Percentiles rank a stretch among this genome's conserved stretches.
These are phyloP conservation scores for Pogonocherus hispidulus DNA, from an alignment of 2,888 invertebrate species.

Conservation along the genomic window DNA sequence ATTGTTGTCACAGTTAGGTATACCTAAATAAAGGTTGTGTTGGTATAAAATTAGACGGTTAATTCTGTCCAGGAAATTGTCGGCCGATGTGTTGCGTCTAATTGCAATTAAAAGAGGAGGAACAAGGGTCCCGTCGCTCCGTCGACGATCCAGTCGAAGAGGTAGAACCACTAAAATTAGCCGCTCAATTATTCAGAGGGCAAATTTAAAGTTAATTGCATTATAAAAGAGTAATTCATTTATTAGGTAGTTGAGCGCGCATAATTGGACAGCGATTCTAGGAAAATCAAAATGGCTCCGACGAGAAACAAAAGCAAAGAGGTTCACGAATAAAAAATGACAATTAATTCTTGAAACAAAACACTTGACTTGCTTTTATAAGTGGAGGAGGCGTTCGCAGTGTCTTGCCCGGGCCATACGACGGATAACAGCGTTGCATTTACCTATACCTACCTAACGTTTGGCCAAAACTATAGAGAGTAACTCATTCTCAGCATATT, in stretches of 20 bases:
- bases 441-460: too few relatives aligned
- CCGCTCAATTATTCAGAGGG: slow-evolving; percentile 58
- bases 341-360: slow-evolving; percentile 67
- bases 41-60: too few relatives aligned
- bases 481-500: too few relatives aligned
- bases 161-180: slow-evolving; percentile 53
- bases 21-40: too few relatives aligned
- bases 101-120: neutral
- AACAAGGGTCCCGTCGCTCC: neutral
- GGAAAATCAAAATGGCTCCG: slow-evolving; percentile 67
- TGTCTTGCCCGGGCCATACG: slow-evolving; percentile 49
- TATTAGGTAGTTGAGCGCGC: slow-evolving; percentile 64
- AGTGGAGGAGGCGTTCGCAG: slow-evolving; percentile 46
- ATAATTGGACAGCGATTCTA: slow-evolving; percentile 66
- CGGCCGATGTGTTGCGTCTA: too few relatives aligned
- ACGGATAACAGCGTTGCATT: too few relatives aligned
- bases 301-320: slow-evolving; percentile 62
- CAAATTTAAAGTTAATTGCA: slow-evolving; percentile 62
- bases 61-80: too few relatives aligned
- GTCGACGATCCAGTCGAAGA: slow-evolving; percentile 13
- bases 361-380: slow-evolving; percentile 60
- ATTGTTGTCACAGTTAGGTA: too few relatives aligned
- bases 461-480: too few relatives aligned
- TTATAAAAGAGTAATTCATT: slow-evolving; percentile 65
- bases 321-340: slow-evolving; percentile 62